phyloP scores from a whole-genome alignment of 2,888 invertebrate genomes.

The Crematogaster levior region DNA sequence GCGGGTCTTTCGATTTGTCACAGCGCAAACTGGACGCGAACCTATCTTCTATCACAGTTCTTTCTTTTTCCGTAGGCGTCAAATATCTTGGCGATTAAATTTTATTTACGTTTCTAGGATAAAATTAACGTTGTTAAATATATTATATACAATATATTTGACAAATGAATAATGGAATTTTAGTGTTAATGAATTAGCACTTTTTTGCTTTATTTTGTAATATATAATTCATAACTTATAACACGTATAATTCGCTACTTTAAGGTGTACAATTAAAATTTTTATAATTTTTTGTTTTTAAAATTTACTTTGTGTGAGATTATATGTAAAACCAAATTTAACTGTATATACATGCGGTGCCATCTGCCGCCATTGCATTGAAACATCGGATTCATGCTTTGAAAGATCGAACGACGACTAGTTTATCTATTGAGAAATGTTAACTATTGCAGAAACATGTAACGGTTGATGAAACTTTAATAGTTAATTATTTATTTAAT shows the following conservation, averaged over 20 bases:
- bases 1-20: background rate
- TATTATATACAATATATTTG: background rate
- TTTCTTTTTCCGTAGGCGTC: background rate
- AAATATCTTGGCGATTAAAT: background rate
- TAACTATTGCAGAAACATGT: background rate
- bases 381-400: conserved; percentile 10
- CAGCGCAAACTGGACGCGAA: background rate
- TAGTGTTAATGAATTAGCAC: background rate
- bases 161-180: background rate
- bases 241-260: no score
- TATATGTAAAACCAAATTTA: background rate
- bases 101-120: background rate
- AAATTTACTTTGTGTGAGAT: background rate
- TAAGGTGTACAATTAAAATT: background rate
- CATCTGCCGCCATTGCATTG: conserved; percentile 22
- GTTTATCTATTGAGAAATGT: conserved; percentile 30
- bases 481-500: conserved; percentile 55
- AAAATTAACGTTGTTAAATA: background rate
- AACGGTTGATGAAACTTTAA: background rate
- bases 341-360: conserved; percentile 18
- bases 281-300: background rate
- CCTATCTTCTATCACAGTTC: background rate
- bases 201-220: background rate
- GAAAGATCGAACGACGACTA: background rate
- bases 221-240: background rate